Evolutionary conservation across 2,113 vertebrate species (phyloP).

Genomic region (Genyomyrus donnyi): DNA sequence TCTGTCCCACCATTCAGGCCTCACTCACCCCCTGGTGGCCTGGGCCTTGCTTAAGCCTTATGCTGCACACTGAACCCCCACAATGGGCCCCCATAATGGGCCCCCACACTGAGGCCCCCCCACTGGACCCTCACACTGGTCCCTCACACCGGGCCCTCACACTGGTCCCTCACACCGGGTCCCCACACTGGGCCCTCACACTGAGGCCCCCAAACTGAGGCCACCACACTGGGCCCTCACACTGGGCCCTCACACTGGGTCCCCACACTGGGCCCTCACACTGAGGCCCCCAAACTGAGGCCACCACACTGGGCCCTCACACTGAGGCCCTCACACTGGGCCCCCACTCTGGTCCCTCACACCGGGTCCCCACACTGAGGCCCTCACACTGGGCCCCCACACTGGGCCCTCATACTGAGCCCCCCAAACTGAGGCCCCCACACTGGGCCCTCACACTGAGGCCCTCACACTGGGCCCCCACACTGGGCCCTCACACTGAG

Average conservation of each 20-base stretch:
- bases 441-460: not conserved
- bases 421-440: too few relatives aligned
- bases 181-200: not conserved
- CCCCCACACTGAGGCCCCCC: not conserved
- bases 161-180: not conserved
- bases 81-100: not conserved
- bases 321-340: not conserved
- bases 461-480: not conserved
- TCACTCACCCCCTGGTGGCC: not conserved
- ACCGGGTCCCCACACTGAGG: not conserved
- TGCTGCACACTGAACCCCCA: not conserved
- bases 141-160: not conserved
- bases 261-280: not conserved
- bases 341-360: not conserved
- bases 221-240: not conserved
- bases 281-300: too few relatives aligned
- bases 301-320: not conserved
- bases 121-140: not conserved
- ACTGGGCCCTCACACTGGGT: accelerated
- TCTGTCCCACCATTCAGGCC: not conserved
- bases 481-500: not conserved
- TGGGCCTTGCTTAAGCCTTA: not conserved
- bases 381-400: not conserved
- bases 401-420: not conserved
- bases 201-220: too few relatives aligned